phyloP scores from a whole-genome alignment of 2,113 vertebrate species.

The Puma concolor region DNA sequence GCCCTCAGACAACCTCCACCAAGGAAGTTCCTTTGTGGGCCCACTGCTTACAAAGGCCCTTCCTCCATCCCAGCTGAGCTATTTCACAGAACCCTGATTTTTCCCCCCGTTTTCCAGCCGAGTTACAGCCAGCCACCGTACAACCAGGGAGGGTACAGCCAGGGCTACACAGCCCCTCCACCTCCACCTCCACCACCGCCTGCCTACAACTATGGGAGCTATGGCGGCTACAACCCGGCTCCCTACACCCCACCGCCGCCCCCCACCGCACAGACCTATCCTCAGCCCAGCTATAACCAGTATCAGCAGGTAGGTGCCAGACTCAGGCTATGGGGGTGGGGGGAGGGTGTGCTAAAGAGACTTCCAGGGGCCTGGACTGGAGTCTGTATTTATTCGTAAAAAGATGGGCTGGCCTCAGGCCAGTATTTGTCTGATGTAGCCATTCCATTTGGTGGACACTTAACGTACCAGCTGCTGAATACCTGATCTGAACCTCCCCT shows the following conservation, averaged over 20 bases:
- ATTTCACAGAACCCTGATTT: background rate
- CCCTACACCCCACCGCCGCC: slow-evolving; percentile 89
- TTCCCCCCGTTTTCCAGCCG: slow-evolving; percentile 58
- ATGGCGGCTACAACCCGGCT: slow-evolving; percentile 90
- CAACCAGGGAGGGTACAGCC: slow-evolving; percentile 86
- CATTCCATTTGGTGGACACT: background rate
- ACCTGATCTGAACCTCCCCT: background rate
- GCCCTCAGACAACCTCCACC: background rate
- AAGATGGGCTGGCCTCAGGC: background rate
- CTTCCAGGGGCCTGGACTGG: background rate
- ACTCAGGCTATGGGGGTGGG: too few species aligned
- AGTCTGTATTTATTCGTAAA: background rate
- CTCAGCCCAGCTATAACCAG: slow-evolving; percentile 91
- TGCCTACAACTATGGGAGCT: slow-evolving; percentile 91
- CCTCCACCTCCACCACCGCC: slow-evolving; percentile 85
- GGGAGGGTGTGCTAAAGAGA: background rate
- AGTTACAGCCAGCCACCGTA: slow-evolving; percentile 83
- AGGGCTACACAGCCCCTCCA: slow-evolving; percentile 85
- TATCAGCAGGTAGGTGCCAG: slow-evolving; percentile 90
- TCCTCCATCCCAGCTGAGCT: background rate
- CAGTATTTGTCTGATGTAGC: background rate
- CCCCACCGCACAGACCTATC: slow-evolving; percentile 88
- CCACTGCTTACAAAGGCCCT: background rate
- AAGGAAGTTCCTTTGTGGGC: background rate
- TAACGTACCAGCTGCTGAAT: background rate